Percentiles rank a stretch among this genome's conserved stretches.
phyloP scores from a whole-genome alignment of 2,113 vertebrate genomes.

The Hemichromis elongatus region DNA sequence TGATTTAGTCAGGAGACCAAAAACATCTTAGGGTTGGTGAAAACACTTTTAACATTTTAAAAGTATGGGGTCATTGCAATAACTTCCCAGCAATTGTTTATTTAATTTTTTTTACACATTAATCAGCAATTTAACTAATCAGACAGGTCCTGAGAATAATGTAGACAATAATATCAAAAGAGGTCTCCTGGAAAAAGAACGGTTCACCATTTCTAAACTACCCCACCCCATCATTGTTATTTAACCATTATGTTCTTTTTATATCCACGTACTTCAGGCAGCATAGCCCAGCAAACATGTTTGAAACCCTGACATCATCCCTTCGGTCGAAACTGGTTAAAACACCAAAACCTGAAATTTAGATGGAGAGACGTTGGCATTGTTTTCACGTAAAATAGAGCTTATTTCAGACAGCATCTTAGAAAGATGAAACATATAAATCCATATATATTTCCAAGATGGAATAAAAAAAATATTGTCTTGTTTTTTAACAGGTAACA shows the following conservation, averaged over 20 bases:
- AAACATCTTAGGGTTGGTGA: not conserved
- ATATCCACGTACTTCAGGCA: not conserved
- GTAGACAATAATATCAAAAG: not conserved
- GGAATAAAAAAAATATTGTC: not conserved
- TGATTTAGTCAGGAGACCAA: not conserved
- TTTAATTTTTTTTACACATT: not conserved
- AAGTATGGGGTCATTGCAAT: not conserved
- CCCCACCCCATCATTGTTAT: not conserved
- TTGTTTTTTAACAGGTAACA: not conserved
- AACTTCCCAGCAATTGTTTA: not conserved
- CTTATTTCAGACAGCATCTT: not conserved
- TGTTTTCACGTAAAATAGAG: not conserved
- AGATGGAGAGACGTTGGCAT: not conserved
- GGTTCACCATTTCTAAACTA: not conserved
- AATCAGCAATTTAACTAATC: not conserved
- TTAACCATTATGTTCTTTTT: not conserved
- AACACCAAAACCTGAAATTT: not conserved
- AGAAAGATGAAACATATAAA: not conserved
- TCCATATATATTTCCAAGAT: not conserved
- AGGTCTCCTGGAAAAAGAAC: not conserved
- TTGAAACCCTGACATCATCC: not conserved
- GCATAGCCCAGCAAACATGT: not conserved
- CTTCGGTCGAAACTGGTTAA: not conserved
- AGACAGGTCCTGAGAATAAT: not conserved
- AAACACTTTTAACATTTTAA: not conserved